These are phyloP conservation scores for Phalacrocorax aristotelis DNA, from an alignment of 2,113 vertebrate genomes.

Conservation along the genomic window DNA sequence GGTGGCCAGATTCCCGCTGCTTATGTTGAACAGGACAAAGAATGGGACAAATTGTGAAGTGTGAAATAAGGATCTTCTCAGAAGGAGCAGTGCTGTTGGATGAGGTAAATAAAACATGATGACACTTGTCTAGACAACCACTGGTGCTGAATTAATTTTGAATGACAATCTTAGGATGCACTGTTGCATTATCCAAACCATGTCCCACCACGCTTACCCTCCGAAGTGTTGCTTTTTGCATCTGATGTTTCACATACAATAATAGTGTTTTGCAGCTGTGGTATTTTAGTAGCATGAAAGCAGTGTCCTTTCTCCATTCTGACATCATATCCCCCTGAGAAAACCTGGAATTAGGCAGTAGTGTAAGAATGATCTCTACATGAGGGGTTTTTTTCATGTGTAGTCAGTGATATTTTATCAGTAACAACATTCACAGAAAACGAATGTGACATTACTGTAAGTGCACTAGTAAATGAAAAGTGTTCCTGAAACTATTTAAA, in stretches of 20 bases:
- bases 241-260: background rate
- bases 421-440: background rate
- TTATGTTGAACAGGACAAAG: background rate
- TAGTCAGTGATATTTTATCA: background rate
- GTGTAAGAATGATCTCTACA: background rate
- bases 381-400: background rate
- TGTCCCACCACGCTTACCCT: background rate
- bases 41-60: background rate
- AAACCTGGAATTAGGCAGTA: background rate
- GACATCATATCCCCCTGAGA: background rate
- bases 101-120: constrained; percentile 45
- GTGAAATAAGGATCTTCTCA: constrained; percentile 10
- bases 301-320: background rate
- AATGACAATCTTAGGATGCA: background rate
- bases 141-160: constrained; percentile 4
- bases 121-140: background rate
- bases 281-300: background rate
- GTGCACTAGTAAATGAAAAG: background rate
- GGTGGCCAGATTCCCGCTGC: background rate
- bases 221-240: background rate
- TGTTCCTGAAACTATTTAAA: background rate
- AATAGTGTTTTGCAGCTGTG: background rate
- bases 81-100: background rate
- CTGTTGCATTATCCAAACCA: background rate
- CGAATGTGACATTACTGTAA: background rate